Percentiles rank a stretch among this genome's conserved stretches.
Conservation (phyloP, 2,888 invertebrate genomes). For the Morpho deidamia region DNA sequence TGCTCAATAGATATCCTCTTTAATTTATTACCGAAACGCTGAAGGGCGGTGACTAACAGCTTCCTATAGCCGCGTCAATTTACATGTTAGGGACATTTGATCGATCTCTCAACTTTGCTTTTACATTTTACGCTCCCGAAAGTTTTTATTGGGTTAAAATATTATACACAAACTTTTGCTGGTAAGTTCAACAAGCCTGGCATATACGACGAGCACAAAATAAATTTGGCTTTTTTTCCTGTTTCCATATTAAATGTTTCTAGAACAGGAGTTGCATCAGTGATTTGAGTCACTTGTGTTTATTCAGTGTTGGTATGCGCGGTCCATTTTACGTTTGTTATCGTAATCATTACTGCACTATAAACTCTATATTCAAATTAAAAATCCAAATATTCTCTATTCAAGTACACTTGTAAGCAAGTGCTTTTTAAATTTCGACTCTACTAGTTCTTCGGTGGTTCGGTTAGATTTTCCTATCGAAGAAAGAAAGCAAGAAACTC, state of each 20-base stretch:
- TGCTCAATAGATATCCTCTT: constrained; percentile 58
- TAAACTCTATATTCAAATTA: too few relatives aligned
- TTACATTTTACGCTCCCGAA: constrained; percentile 20
- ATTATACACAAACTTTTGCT: neutral
- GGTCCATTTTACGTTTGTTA: too few relatives aligned
- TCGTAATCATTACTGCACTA: too few relatives aligned
- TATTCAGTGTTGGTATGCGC: too few relatives aligned
- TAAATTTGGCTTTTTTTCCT: neutral
- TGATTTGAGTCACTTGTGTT: too few relatives aligned
- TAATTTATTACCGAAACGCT: constrained; percentile 58
- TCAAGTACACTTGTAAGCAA: too few relatives aligned
- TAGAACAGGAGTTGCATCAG: neutral
- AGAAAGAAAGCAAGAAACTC: too few relatives aligned
- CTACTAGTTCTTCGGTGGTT: too few relatives aligned
- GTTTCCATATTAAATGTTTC: neutral
- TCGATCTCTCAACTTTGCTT: constrained; percentile 25
- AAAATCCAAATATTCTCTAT: too few relatives aligned
- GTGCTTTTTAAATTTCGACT: too few relatives aligned
- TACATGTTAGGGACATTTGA: constrained; percentile 27
- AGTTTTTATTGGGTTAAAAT: constrained; percentile 17
- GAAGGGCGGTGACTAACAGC: constrained; percentile 56
- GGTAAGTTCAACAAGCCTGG: constrained; percentile 1
- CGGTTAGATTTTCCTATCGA: too few relatives aligned
- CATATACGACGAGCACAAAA: neutral
- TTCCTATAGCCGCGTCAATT: constrained; percentile 37